Conservation (phyloP, 2,888 invertebrate genomes). For the Mechanitis mazaeus region DNA sequence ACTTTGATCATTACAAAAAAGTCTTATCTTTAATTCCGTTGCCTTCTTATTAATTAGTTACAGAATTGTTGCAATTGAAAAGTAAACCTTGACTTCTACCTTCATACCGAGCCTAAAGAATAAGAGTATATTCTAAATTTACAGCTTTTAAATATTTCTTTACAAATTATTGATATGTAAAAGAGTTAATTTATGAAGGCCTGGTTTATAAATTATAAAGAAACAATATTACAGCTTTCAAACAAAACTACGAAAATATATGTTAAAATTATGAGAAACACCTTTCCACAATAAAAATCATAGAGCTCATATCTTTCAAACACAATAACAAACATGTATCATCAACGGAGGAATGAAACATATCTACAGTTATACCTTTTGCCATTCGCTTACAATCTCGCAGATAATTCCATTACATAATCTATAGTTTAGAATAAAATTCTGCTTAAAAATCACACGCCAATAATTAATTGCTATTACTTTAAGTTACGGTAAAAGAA, state of each 20-base stretch:
- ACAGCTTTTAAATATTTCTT: too few relatives aligned
- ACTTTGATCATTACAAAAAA: too few relatives aligned
- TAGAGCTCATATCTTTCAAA: constrained; percentile 16
- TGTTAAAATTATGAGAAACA: background rate
- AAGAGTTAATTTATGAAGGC: too few relatives aligned
- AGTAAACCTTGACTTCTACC: too few relatives aligned
- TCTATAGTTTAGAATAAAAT: background rate
- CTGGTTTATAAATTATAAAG: constrained; percentile 6
- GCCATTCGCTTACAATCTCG: constrained; percentile 12
- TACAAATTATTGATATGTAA: too few relatives aligned
- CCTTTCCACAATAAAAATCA: constrained; percentile 7
- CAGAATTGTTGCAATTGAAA: too few relatives aligned
- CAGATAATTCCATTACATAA: constrained; percentile 11
- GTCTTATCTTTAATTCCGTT: too few relatives aligned
- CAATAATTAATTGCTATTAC: constrained; percentile 17
- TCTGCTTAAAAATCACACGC: constrained; percentile 12
- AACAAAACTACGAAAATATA: background rate
- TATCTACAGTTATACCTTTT: constrained; percentile 16
- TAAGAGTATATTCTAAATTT: too few relatives aligned
- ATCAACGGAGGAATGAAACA: constrained; percentile 21
- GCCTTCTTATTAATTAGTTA: too few relatives aligned
- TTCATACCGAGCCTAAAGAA: too few relatives aligned
- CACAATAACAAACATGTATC: constrained; percentile 19
- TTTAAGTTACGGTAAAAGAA: constrained; percentile 9
- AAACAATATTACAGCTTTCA: constrained; percentile 8